Evolutionary conservation across 2,888 invertebrate genomes (phyloP), one percentile per base, ranked within the genome.

Genomic region (Monochamus alternatus): DNA sequence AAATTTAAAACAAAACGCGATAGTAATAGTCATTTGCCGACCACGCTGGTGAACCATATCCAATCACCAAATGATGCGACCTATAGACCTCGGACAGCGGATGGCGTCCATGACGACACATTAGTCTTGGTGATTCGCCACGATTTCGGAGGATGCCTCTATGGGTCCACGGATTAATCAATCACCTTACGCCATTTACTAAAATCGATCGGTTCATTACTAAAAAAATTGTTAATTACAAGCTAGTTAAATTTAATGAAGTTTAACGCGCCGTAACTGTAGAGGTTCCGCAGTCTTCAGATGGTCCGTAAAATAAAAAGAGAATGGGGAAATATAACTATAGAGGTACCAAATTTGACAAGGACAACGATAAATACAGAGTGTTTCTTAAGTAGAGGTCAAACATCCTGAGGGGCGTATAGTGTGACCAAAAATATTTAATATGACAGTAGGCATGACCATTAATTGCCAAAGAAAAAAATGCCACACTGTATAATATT

Each of bases 121-220:
- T 64, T 72, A 63, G 52, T 30, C 64, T 64, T 64, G 55, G 51
- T 64, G 43, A 72, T 72, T 63, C 64, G 72, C 64, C 72, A 72
- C 72, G 72, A 72, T 38, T 55, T 32, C 64, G 64, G 64, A 72
- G 22, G 43, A 38, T 58, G 58, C 47, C 47, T 55, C 58, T 67
- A 47, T 47, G 67, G 55, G 43, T 22, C 38, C 60, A 69, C 59
- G 47, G 47, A 73, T 73, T 65, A 73, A 73, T 73, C 73, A 73
- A 73, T 73, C 73, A 73, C 73, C 58, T 14, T 65, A 73, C 55
- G 73, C 73, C 66, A 73, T 73, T 73, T 73, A 73, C 58, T 31
- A 31, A 65, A 71, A 73, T 43, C 66, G 73, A 73, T 66, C 73
- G 64, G 73, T 65, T 73, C 73, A 58, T 73, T 66, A 65, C 38